These are phyloP conservation scores for Drosophila mercatorum DNA, from an alignment of 2,888 invertebrate genomes.

Conservation along the genomic window DNA sequence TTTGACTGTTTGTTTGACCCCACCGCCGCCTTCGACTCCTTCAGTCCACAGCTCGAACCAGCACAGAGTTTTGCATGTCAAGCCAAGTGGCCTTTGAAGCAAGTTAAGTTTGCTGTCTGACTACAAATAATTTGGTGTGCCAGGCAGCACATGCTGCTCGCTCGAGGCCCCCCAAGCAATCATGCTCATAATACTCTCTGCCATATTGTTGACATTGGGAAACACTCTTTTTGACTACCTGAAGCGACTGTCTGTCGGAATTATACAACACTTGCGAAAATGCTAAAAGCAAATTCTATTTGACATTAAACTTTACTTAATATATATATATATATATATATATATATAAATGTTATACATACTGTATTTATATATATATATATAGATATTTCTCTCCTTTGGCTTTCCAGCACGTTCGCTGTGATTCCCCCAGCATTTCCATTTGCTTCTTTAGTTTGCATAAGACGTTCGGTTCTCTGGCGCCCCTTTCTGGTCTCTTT, in stretches of 20 bases:
- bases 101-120: not conserved
- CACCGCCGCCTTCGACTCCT: not conserved
- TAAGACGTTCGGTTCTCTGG: not conserved
- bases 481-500: conserved; percentile 9
- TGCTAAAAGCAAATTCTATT: not conserved
- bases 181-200: not conserved
- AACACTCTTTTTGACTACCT: conserved; percentile 12
- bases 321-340: not conserved
- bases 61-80: not conserved
- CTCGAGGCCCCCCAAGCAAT: not conserved
- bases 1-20: not conserved
- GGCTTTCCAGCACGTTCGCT: conserved; percentile 15
- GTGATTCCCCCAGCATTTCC: conserved; percentile 19
- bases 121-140: not conserved
- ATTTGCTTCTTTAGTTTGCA: conserved; percentile 30
- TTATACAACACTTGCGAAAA: conserved; percentile 7
- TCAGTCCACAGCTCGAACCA: not conserved
- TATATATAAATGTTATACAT: too few relatives aligned
- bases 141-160: not conserved
- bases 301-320: conserved; percentile 3
- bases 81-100: not conserved
- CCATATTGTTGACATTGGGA: not conserved
- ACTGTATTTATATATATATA: not conserved
- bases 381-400: not conserved
- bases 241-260: not conserved